Conservation (phyloP, 2,113 vertebrate species). For the Aythya baeri region DNA sequence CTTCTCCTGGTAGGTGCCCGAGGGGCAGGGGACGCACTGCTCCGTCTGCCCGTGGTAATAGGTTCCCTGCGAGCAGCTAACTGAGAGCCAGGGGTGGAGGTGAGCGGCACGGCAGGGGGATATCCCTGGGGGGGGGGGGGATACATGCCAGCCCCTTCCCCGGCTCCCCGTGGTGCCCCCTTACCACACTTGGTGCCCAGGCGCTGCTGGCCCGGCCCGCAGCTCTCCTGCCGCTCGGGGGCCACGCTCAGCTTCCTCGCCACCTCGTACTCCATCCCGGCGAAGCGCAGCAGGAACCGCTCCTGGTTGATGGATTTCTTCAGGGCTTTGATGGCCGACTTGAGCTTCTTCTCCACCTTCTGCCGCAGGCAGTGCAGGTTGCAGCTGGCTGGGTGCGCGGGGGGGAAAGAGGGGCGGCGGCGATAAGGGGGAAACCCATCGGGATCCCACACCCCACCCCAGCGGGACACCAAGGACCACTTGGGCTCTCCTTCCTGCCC, state of each 20-base stretch:
- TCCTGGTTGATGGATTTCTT: constrained; percentile 99
- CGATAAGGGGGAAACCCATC: background rate
- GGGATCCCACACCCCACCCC: too few species aligned
- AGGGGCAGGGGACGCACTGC: constrained; percentile 91
- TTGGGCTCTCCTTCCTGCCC: background rate
- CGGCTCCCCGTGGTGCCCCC: constrained; percentile 37
- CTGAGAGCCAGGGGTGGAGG: constrained; percentile 85
- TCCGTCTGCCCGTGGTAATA: constrained; percentile 97
- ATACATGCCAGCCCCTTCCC: background rate
- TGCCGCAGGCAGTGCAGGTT: constrained; percentile 91
- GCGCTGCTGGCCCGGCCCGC: constrained; percentile 88
- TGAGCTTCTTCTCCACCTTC: constrained; percentile 92
- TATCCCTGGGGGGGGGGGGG: background rate
- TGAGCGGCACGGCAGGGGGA: constrained; percentile 31
- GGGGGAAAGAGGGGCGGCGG: background rate
- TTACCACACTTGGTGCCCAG: constrained; percentile 93
- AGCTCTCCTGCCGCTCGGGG: constrained; percentile 78
- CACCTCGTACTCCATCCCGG: constrained; percentile 94
- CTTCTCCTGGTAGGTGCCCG: constrained; percentile 96
- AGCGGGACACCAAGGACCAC: background rate
- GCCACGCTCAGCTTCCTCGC: constrained; percentile 86
- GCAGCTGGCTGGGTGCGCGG: constrained; percentile 82
- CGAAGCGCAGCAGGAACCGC: constrained; percentile 92
- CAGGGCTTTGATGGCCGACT: constrained; percentile 92
- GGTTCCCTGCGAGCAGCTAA: constrained; percentile 94